Percentiles rank a stretch among this genome's conserved stretches.
Evolutionary conservation across 2,888 invertebrate genomes (phyloP).

Genomic region (Trissolcus japonicus): DNA sequence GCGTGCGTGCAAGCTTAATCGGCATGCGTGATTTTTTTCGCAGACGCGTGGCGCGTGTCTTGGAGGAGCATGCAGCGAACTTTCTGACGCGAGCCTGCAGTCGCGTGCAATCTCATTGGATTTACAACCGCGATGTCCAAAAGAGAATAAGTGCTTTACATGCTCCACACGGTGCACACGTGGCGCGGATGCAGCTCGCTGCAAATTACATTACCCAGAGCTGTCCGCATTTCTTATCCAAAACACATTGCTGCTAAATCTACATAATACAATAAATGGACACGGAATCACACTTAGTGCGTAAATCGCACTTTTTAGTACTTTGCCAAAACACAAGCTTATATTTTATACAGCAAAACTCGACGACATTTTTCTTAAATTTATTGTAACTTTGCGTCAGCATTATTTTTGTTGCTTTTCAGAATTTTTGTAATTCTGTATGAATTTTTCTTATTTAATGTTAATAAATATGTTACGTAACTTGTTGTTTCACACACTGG

Average conservation of each 20-base stretch:
- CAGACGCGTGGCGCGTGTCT: slow-evolving; percentile 51
- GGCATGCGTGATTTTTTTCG: slow-evolving; percentile 37
- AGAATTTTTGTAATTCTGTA: neutral
- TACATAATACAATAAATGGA: slow-evolving; percentile 47
- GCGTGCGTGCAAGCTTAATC: slow-evolving; percentile 21
- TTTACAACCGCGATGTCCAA: slow-evolving; percentile 53
- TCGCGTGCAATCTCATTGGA: slow-evolving; percentile 48
- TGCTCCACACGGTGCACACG: slow-evolving; percentile 44
- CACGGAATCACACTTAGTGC: slow-evolving; percentile 27
- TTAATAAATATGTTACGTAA: no score
- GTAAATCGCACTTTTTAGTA: slow-evolving; percentile 46
- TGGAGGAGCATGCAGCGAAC: slow-evolving; percentile 21
- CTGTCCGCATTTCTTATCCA: slow-evolving; percentile 38
- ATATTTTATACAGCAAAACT: slow-evolving; percentile 11
- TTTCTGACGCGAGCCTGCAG: slow-evolving; percentile 42
- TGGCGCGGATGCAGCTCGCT: slow-evolving; percentile 49
- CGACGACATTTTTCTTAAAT: neutral
- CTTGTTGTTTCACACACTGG: no score
- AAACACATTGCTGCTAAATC: slow-evolving; percentile 39
- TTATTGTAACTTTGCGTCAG: neutral
- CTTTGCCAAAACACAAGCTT: slow-evolving; percentile 23
- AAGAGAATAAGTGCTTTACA: slow-evolving; percentile 37
- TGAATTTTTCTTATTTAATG: no score
- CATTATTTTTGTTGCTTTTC: neutral
- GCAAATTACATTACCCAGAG: slow-evolving; percentile 44